A percentile compares a stretch with the other conserved stretches of the same genome.
phyloP scores from a whole-genome alignment of 2,113 vertebrate species.

The Hyaena hyaena region DNA sequence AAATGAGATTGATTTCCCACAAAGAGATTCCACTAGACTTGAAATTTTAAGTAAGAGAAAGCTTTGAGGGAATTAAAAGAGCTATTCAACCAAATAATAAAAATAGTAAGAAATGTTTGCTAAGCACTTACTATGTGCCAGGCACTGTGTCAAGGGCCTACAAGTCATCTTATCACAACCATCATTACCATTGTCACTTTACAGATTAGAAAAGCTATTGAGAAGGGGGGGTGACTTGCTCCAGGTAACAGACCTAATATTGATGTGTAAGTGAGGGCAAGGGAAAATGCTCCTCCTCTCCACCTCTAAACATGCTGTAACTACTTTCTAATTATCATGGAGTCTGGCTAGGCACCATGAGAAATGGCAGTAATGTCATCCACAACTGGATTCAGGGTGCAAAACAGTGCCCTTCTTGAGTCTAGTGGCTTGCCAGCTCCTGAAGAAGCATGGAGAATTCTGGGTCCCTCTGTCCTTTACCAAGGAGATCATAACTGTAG shows the following conservation, averaged over 20 bases:
- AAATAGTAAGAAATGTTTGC: background rate
- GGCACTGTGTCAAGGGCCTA: background rate
- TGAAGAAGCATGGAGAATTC: background rate
- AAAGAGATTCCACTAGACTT: background rate
- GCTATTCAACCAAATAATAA: background rate
- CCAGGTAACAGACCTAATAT: background rate
- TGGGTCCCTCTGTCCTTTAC: background rate
- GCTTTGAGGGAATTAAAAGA: background rate
- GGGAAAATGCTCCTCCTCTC: background rate
- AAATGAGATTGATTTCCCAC: background rate
- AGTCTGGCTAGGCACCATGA: background rate
- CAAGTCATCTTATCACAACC: background rate
- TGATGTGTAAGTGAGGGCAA: background rate
- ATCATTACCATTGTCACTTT: background rate
- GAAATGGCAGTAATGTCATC: conserved; percentile 11
- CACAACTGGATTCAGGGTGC: background rate
- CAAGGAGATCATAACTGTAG: background rate
- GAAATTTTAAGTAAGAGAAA: background rate
- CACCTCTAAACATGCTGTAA: background rate
- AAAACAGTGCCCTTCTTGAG: background rate
- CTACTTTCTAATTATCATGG: background rate
- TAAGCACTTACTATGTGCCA: background rate
- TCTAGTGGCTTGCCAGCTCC: background rate
- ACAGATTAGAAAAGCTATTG: background rate
- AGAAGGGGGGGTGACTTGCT: background rate